A percentile compares a stretch with the other conserved stretches of the same genome.
Conservation (phyloP, 2,113 vertebrate genomes). For the Etia nguti region DNA sequence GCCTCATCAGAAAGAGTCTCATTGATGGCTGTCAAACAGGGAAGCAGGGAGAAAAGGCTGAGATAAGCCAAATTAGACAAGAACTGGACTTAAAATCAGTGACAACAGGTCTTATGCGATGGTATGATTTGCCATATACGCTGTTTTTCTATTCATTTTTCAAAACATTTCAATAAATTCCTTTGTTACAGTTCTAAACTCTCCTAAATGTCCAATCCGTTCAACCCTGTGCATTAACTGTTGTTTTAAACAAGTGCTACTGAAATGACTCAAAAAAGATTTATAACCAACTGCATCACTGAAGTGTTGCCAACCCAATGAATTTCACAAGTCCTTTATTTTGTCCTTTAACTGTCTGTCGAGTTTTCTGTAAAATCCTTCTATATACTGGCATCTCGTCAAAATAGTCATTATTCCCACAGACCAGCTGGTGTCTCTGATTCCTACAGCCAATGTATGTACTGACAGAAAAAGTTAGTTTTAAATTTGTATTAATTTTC, state of each 20-base stretch:
- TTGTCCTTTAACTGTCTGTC: neutral
- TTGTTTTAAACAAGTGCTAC: neutral
- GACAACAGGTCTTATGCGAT: neutral
- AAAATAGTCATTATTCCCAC: neutral
- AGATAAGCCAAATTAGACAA: neutral
- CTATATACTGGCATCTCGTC: constrained; percentile 7
- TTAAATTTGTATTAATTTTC: neutral
- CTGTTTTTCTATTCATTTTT: neutral
- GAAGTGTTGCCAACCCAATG: constrained; percentile 49
- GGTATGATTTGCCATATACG: accelerated
- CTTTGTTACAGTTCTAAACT: neutral
- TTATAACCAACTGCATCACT: neutral
- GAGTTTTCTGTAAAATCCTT: constrained; percentile 2
- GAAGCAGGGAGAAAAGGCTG: neutral
- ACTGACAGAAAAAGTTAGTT: neutral
- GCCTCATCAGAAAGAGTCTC: neutral
- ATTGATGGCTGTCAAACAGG: neutral
- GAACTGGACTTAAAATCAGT: neutral
- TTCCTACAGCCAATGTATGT: neutral
- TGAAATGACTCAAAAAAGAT: neutral
- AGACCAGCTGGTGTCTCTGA: neutral
- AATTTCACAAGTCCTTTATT: constrained; percentile 32
- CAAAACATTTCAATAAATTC: neutral
- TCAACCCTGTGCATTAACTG: neutral
- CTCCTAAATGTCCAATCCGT: neutral